phyloP scores from a whole-genome alignment of 1,140 invertebrate genomes.

The Gonatopus flavifemur region DNA sequence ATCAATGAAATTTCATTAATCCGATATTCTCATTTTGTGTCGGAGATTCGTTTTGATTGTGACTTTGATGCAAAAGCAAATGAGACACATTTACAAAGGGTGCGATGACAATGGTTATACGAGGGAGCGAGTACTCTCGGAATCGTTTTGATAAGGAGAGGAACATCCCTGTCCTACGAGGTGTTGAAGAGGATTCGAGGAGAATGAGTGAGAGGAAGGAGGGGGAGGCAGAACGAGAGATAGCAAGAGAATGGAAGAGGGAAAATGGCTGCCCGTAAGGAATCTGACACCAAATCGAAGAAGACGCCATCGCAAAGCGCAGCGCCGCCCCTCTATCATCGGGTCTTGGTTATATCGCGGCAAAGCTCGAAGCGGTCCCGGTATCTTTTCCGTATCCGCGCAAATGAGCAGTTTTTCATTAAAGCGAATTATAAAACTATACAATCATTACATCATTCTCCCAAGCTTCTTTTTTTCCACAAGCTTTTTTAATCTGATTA shows the following conservation, averaged over 20 bases:
- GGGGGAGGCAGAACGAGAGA: slow-evolving; percentile 1
- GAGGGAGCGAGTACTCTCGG: slow-evolving; percentile 28
- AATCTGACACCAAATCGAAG: slow-evolving; percentile 58
- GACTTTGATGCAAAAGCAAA: no score
- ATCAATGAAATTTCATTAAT: no score
- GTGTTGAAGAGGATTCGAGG: not conserved
- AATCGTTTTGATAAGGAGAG: slow-evolving; percentile 46
- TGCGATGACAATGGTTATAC: not conserved
- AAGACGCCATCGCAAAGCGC: slow-evolving; percentile 57
- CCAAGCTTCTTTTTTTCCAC: no score
- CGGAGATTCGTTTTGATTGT: no score
- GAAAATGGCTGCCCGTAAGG: slow-evolving; percentile 55
- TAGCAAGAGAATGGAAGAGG: slow-evolving; percentile 38
- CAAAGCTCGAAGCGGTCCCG: no score
- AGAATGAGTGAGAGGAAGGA: not conserved
- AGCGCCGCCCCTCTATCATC: slow-evolving; percentile 54
- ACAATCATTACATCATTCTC: no score
- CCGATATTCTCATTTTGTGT: no score
- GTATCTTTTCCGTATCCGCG: no score
- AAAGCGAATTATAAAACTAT: no score
- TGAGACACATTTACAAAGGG: no score
- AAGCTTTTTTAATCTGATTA: no score
- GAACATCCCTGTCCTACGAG: slow-evolving; percentile 26
- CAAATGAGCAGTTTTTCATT: no score
- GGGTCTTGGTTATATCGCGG: slow-evolving; percentile 22